Evolutionary conservation across 1,140 invertebrate species (phyloP).

Genomic region (Pinna nobilis): DNA sequence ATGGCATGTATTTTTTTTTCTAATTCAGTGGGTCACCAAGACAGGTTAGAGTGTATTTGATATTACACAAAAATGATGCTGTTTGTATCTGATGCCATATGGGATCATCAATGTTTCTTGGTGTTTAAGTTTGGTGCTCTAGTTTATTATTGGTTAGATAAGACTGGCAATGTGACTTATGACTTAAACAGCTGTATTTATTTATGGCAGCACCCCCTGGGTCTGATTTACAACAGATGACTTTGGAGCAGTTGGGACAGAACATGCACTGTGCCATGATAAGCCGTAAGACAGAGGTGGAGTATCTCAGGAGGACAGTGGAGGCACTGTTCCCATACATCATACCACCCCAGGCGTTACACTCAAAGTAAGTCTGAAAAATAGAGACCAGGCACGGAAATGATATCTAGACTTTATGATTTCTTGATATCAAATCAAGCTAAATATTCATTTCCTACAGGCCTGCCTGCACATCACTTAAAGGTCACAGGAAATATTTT

Average conservation of each 20-base stretch:
- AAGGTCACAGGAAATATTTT: background rate
- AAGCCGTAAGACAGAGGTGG: constrained; percentile 82
- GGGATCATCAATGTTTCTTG: too few relatives aligned
- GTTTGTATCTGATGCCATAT: too few relatives aligned
- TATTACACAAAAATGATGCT: too few relatives aligned
- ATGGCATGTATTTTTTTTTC: too few relatives aligned
- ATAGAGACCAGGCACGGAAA: background rate
- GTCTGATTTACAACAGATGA: constrained; percentile 75
- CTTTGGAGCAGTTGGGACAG: constrained; percentile 78
- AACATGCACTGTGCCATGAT: constrained; percentile 83
- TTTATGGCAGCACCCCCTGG: constrained; percentile 33
- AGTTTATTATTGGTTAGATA: too few relatives aligned
- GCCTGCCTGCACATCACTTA: background rate
- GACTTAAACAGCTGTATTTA: too few relatives aligned
- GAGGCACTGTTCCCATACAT: constrained; percentile 82
- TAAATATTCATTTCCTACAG: background rate
- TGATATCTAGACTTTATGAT: background rate
- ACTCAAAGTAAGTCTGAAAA: constrained; percentile 66
- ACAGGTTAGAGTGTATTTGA: too few relatives aligned
- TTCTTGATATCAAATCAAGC: background rate
- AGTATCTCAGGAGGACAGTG: constrained; percentile 82
- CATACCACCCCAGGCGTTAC: constrained; percentile 70
- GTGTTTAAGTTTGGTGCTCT: too few relatives aligned
- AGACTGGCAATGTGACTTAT: too few relatives aligned
- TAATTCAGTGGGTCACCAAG: too few relatives aligned